A percentile compares a stretch with the other conserved stretches of the same genome.
Evolutionary conservation across 2,888 invertebrate species (phyloP).

Genomic region (Scelioninae gen. 2): DNA sequence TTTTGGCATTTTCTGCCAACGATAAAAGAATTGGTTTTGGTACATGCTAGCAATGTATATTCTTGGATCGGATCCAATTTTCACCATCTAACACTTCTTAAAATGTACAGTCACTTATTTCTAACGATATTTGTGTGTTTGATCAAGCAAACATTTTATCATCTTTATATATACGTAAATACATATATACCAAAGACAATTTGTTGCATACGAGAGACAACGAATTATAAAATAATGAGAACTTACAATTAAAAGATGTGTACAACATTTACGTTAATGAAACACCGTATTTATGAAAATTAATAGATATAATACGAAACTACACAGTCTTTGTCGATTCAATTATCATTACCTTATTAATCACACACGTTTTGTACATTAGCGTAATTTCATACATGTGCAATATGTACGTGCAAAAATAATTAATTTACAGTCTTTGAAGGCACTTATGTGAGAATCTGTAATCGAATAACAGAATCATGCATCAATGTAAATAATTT

Average conservation of each 20-base stretch:
- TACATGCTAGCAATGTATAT: constrained; percentile 69
- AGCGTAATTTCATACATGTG: neutral
- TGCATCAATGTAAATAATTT: no score
- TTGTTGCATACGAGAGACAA: no score
- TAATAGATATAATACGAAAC: neutral
- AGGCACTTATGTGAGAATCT: no score
- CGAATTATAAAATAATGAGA: no score
- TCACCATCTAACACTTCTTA: neutral
- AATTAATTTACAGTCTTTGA: no score
- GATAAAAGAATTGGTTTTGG: constrained; percentile 66
- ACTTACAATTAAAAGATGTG: neutral
- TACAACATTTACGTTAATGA: neutral
- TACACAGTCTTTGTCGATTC: neutral
- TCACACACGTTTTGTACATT: neutral
- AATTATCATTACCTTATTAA: neutral
- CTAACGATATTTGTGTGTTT: neutral
- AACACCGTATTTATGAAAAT: neutral
- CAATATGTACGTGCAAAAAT: neutral
- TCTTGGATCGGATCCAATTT: constrained; percentile 31
- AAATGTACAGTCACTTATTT: constrained; percentile 1
- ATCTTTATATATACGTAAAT: no score
- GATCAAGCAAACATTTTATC: neutral
- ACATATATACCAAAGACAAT: no score
- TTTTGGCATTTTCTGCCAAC: constrained; percentile 41
- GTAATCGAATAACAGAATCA: no score